These are phyloP conservation scores for Tinea pellionella DNA, from an alignment of 2,888 invertebrate genomes.

Conservation along the genomic window DNA sequence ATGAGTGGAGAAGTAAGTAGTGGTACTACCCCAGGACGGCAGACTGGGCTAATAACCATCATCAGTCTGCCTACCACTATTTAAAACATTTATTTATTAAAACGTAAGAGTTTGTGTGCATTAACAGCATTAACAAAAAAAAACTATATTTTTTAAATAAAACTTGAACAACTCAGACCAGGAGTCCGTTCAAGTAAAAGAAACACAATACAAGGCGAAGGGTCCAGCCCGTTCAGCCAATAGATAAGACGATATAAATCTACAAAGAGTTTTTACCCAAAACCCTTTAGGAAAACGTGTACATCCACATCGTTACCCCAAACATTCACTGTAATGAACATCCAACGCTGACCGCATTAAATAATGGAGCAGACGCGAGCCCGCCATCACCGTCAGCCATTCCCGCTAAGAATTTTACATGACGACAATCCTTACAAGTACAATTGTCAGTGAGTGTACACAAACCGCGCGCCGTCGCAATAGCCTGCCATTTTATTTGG, in stretches of 20 bases:
- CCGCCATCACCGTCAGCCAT: slow-evolving; percentile 52
- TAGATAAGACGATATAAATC: background rate
- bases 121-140: no score
- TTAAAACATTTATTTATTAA: no score
- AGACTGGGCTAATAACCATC: no score
- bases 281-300: background rate
- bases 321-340: slow-evolving; percentile 36
- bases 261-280: background rate
- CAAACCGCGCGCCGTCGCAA: slow-evolving; percentile 51
- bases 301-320: background rate
- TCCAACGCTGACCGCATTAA: slow-evolving; percentile 44
- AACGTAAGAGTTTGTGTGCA: no score
- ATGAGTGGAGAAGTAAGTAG: no score
- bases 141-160: no score
- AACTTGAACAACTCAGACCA: no score
- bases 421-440: slow-evolving; percentile 42
- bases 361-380: slow-evolving; percentile 44
- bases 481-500: slow-evolving; percentile 60
- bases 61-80: no score
- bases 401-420: slow-evolving; percentile 38
- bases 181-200: no score
- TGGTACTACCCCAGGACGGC: no score
- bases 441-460: slow-evolving; percentile 54
- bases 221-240: background rate
- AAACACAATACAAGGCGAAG: no score